These are phyloP conservation scores for Clitarchus hookeri DNA, from an alignment of 2,888 invertebrate species.

Conservation along the genomic window DNA sequence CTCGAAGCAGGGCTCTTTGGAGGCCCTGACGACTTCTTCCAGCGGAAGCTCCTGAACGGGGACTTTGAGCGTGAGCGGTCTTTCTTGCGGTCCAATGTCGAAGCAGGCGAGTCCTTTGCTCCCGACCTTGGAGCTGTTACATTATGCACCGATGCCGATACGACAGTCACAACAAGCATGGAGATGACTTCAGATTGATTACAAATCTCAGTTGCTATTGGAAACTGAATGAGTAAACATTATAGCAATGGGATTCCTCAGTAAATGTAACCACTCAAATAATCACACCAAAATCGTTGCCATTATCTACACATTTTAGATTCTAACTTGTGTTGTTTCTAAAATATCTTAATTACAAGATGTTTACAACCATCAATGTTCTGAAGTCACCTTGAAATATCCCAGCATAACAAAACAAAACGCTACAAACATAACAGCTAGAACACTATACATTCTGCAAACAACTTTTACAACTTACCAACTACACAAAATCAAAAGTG, in stretches of 20 bases:
- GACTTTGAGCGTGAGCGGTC: constrained; percentile 91
- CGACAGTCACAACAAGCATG: neutral
- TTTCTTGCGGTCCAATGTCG: constrained; percentile 57
- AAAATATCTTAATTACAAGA: neutral
- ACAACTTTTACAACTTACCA: neutral
- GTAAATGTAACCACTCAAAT: no score
- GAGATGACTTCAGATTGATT: neutral
- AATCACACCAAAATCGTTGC: no score
- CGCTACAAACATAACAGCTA: neutral
- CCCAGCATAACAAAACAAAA: neutral
- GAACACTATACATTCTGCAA: constrained; percentile 5
- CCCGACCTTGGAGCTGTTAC: constrained; percentile 39
- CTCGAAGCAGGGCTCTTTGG: constrained; percentile 49
- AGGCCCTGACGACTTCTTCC: constrained; percentile 75
- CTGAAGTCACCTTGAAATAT: neutral
- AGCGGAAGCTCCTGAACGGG: constrained; percentile 90
- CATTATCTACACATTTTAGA: no score
- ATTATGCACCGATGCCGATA: constrained; percentile 17
- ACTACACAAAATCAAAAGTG: neutral
- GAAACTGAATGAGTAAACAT: neutral
- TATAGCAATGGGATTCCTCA: neutral
- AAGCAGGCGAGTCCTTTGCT: constrained; percentile 32
- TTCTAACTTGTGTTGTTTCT: no score
- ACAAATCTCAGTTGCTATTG: neutral
- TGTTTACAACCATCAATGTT: neutral